Base-by-base conservation (phyloP, 1,140 invertebrate genomes). In the Telenomus remus region DNA sequence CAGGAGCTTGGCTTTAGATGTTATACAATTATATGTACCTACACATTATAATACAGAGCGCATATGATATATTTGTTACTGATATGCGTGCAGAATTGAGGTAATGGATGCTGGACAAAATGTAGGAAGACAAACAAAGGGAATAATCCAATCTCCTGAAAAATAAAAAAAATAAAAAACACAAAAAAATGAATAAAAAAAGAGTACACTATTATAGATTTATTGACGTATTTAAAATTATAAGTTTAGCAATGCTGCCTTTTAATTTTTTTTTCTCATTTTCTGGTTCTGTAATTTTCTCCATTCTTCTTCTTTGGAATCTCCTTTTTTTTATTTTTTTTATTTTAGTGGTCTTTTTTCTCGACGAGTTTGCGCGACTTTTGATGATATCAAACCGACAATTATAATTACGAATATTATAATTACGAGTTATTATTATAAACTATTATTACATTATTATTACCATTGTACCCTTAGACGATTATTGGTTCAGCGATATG, bases 41-140 rank as follows among this genome's bases (percentile, higher is more conserved):
- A 87, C 82, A 86, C 79, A 85, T 80, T 83, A 84, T 84, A 83
- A 81, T 81, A 82, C 80, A 81, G 78, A 82, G 79, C 84, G 85
- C 86, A 86, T 86, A 87, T 86, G 82, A 87, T 87, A 86, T 86
- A 86, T 87, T 87, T 87, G 85, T 87, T 86, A 87, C 82, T 84
- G 81, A 85, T 85, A 85, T 86, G 85, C 85, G 84, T 86, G 73
- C 78, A 82, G 81, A 86, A 86, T 84, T 81, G 81, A 83, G 81
- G 68, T 82, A 84, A 83, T 81, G 79, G 79, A 85, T 84, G 81
- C 78, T 82, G 76, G 81, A 80, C 71, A 82, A 71, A 80, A 80
- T 76, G 73, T 75, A 73, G 81, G 68, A 78, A 79, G 77, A 76
- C 47, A 70, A 78, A 79, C 42, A 57, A 77, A 69, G 68, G 75